Conservation (phyloP, 2,797 vertebrate species). For the Acrossocheilus fasciatus region DNA sequence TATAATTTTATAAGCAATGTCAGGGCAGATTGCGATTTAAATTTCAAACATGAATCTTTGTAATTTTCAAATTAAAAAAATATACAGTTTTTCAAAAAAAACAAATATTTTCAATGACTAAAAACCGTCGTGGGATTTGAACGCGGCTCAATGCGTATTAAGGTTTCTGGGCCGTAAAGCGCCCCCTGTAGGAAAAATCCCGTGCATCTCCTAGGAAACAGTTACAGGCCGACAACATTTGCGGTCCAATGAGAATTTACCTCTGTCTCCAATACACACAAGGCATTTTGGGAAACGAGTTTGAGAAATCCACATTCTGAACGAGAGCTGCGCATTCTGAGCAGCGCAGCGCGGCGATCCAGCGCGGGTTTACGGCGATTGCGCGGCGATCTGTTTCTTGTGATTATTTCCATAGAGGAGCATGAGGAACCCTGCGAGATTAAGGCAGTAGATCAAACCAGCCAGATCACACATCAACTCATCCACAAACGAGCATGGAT, state of each 20-base stretch:
- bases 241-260: constrained; percentile 4
- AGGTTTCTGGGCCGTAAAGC: neutral
- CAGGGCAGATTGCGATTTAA: neutral
- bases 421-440: constrained; percentile 75
- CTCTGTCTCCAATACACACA: constrained; percentile 7
- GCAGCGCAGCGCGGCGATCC: neutral
- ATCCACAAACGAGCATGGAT: constrained; percentile 59
- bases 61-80: neutral
- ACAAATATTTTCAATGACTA: neutral
- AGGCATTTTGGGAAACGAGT: constrained; percentile 70
- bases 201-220: constrained; percentile 23
- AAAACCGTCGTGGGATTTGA: neutral
- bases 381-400: constrained; percentile 65
- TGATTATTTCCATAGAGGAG: constrained; percentile 75
- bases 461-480: constrained; percentile 52
- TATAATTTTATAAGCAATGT: no score
- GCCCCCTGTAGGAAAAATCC: neutral
- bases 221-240: neutral
- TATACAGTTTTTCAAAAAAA: neutral
- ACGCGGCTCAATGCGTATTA: neutral
- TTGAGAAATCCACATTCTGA: constrained; percentile 45
- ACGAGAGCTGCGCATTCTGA: neutral
- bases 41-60: neutral
- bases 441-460: constrained; percentile 64
- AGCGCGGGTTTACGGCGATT: neutral